These are phyloP conservation scores for Nothocercus julius DNA, from an alignment of 2,113 vertebrate species.

Conservation along the genomic window DNA sequence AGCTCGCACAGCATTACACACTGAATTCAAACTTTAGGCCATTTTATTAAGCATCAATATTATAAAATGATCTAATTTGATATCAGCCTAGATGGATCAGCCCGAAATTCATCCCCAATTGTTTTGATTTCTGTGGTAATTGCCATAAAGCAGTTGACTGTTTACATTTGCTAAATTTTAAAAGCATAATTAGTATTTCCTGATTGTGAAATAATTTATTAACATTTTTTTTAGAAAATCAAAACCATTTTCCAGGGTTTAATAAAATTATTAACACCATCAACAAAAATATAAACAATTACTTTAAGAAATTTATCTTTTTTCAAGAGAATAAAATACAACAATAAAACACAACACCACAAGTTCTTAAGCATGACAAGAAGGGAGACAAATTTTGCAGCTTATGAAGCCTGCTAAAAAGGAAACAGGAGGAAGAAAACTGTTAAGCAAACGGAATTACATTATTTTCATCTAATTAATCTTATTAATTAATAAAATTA, in stretches of 20 bases:
- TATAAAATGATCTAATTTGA: not conserved
- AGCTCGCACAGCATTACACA: not conserved
- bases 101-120: not conserved
- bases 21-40: not conserved
- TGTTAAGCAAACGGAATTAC: not conserved
- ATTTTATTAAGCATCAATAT: not conserved
- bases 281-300: not conserved
- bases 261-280: not conserved
- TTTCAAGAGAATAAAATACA: not conserved
- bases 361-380: not conserved
- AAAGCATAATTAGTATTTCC: not conserved
- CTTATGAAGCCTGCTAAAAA: not conserved
- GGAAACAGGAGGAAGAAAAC: no score
- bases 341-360: not conserved
- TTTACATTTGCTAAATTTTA: not conserved
- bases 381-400: not conserved
- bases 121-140: not conserved
- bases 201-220: not conserved
- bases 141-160: not conserved
- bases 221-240: not conserved
- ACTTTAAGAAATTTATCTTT: not conserved
- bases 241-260: not conserved
- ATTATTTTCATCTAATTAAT: not conserved
- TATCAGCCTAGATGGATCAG: not conserved
- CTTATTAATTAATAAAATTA: not conserved